Conservation (phyloP, 2,888 invertebrate genomes). For the Blera fallax region DNA sequence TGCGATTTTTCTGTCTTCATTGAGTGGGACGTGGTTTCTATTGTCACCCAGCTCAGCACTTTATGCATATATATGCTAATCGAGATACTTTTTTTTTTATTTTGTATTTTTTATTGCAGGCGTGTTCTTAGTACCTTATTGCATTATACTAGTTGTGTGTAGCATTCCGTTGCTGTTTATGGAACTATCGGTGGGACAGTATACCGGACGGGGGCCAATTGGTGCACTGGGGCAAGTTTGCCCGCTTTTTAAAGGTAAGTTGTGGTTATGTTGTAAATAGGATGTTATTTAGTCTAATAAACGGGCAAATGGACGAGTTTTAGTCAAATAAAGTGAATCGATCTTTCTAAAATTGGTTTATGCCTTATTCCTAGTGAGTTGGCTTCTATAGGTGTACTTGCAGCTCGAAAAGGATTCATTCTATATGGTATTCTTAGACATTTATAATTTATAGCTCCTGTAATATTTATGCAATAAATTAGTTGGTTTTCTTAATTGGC, state of each 20-base stretch:
- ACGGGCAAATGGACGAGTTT: neutral
- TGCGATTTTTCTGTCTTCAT: constrained; percentile 39
- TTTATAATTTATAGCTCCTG: no score
- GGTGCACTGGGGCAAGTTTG: constrained; percentile 95
- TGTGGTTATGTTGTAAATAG: neutral
- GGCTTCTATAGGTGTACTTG: no score
- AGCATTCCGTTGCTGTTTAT: constrained; percentile 96
- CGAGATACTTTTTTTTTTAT: constrained; percentile 14
- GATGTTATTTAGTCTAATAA: neutral
- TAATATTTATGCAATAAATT: no score
- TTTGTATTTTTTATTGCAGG: constrained; percentile 85
- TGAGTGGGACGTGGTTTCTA: constrained; percentile 50
- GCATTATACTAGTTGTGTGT: constrained; percentile 94
- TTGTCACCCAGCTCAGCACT: constrained; percentile 58
- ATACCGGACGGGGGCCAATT: constrained; percentile 95
- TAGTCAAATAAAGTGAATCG: no score
- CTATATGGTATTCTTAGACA: no score
- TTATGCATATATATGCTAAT: constrained; percentile 62
- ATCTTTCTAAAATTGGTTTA: no score
- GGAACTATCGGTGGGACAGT: constrained; percentile 96
- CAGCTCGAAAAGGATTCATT: no score
- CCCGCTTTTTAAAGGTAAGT: constrained; percentile 94
- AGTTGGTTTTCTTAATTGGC: no score
- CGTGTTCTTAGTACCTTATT: constrained; percentile 97
- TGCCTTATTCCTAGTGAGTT: no score